Percentiles rank a stretch among this genome's conserved stretches.
Conservation (phyloP, 2,797 vertebrate genomes). For the Notoglanidium macrostoma region DNA sequence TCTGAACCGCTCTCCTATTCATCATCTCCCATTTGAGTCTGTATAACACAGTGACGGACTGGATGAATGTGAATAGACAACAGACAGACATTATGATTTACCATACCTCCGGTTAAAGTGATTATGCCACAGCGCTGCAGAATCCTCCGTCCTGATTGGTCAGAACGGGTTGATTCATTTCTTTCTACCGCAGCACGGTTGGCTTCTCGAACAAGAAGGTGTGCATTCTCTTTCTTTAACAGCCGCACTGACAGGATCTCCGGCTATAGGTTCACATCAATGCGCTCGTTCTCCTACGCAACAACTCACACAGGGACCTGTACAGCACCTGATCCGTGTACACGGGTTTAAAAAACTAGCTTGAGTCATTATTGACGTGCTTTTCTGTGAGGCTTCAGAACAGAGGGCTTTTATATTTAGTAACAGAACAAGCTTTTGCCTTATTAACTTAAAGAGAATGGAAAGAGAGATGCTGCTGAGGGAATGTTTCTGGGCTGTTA, state of each 20-base stretch:
- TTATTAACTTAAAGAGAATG: neutral
- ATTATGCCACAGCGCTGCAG: neutral
- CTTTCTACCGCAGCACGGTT: too few relatives aligned
- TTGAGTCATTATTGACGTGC: neutral
- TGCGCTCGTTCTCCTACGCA: neutral
- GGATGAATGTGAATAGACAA: slow-evolving; percentile 12
- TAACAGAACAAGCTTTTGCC: neutral
- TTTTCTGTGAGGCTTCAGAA: neutral
- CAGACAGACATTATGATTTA: neutral
- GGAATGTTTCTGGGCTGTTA: too few relatives aligned
- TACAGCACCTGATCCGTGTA: neutral
- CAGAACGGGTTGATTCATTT: neutral
- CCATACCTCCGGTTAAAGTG: neutral
- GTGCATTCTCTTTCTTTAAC: neutral
- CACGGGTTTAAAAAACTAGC: neutral
- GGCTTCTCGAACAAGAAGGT: neutral
- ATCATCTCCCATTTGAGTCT: neutral
- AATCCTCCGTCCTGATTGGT: neutral
- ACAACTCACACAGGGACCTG: neutral
- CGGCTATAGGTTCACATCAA: neutral
- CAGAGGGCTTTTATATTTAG: neutral
- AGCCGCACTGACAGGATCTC: neutral
- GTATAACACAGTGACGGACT: slow-evolving; percentile 2
- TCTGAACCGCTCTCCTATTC: neutral
- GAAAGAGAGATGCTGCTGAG: neutral